These are phyloP conservation scores for Lanistes nyassanus DNA, from an alignment of 1,140 invertebrate genomes.

Conservation along the genomic window DNA sequence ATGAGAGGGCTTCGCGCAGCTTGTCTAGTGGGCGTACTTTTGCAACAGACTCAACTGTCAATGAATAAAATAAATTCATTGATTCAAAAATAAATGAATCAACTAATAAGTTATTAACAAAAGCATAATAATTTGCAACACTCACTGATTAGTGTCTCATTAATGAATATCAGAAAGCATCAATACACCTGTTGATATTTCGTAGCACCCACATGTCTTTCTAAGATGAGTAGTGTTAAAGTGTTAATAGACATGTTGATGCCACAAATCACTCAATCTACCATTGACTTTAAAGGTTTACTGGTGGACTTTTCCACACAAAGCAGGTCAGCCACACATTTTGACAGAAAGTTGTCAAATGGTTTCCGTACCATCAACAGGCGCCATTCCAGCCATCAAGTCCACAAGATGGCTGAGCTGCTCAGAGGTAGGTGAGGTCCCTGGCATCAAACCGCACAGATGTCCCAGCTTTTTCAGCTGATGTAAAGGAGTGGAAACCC, in stretches of 20 bases:
- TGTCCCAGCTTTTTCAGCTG: slow-evolving; percentile 75
- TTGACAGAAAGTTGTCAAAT: too few relatives aligned
- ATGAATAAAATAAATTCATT: slow-evolving; percentile 2
- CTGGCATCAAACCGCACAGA: slow-evolving; percentile 91
- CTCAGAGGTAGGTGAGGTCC: slow-evolving; percentile 78
- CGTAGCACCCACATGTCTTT: too few relatives aligned
- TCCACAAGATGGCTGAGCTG: slow-evolving; percentile 91
- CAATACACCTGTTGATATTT: too few relatives aligned
- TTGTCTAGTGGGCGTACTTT: slow-evolving; percentile 77
- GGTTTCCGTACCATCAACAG: too few relatives aligned
- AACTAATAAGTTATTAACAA: background rate
- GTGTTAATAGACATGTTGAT: background rate
- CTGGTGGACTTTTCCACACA: background rate
- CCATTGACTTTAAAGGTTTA: background rate
- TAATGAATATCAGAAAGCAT: too few relatives aligned
- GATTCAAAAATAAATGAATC: slow-evolving; percentile 5
- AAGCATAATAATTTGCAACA: background rate
- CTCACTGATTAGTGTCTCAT: too few relatives aligned
- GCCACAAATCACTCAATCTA: background rate
- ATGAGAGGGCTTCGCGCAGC: slow-evolving; percentile 90
- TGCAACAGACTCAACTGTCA: background rate
- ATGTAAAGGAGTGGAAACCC: slow-evolving; percentile 22
- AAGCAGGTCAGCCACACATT: too few relatives aligned
- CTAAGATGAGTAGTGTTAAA: too few relatives aligned
- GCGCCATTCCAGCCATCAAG: slow-evolving; percentile 85